Conservation (phyloP, 1,140 invertebrate genomes). For the Zaprionus ghesquierei region DNA sequence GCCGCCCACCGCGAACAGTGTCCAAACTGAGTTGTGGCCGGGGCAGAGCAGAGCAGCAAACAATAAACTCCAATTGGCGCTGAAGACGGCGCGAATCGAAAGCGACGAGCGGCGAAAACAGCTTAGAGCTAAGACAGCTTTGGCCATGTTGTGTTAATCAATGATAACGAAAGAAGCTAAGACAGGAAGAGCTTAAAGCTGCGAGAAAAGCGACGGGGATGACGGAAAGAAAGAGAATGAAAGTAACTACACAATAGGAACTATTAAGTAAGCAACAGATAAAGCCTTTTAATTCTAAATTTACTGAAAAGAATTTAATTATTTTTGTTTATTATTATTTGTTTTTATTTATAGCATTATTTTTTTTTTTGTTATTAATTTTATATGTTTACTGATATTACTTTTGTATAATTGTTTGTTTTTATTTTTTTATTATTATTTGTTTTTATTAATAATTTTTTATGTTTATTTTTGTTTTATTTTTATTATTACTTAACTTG, state of each 20-base stretch:
- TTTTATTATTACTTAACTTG: too few species aligned
- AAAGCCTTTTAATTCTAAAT: too few species aligned
- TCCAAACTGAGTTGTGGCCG: conserved; percentile 14
- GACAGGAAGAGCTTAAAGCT: background rate
- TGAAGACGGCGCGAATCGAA: background rate
- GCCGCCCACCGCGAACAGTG: background rate
- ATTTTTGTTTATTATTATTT: too few species aligned
- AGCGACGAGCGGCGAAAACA: background rate
- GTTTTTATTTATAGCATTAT: too few species aligned
- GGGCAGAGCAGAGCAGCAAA: conserved; percentile 21
- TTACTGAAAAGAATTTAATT: too few species aligned
- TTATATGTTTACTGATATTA: too few species aligned
- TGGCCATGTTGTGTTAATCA: background rate
- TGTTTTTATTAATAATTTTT: too few species aligned
- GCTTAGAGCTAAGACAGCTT: background rate
- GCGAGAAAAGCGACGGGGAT: background rate
- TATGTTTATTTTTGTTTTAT: too few species aligned
- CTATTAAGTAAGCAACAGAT: background rate
- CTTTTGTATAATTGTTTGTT: too few species aligned
- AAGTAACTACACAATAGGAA: background rate
- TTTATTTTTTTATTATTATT: too few species aligned
- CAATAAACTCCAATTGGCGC: conserved; percentile 19
- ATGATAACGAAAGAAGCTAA: background rate
- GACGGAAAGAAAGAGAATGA: background rate
- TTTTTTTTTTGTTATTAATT: too few species aligned